A percentile compares a stretch with the other conserved stretches of the same genome.
Evolutionary conservation across 2,888 invertebrate genomes (phyloP).

Genomic region (Pristionchus maxplancki): DNA sequence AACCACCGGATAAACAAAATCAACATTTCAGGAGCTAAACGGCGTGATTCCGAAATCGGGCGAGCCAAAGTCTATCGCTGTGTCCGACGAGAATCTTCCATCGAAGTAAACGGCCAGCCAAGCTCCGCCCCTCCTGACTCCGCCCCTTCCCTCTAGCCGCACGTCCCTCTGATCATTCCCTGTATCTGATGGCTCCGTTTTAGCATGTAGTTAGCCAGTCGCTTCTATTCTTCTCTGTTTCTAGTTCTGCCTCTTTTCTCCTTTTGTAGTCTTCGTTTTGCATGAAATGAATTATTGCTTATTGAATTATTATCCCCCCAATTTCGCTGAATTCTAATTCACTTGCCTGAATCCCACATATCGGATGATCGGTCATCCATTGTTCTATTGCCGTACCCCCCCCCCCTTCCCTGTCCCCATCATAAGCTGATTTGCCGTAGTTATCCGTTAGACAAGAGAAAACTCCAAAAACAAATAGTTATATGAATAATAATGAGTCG

Average conservation of each 20-base stretch:
- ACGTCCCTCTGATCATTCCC: not conserved
- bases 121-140: not conserved
- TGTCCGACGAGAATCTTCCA: not conserved
- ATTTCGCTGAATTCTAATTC: constrained; percentile 13
- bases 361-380: constrained; percentile 20
- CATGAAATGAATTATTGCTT: not conserved
- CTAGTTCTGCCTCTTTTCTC: not conserved
- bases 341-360: constrained; percentile 34
- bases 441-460: not conserved
- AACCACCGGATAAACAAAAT: not conserved
- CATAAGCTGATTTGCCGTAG: not conserved
- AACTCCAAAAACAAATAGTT: constrained; percentile 19
- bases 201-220: constrained; percentile 11
- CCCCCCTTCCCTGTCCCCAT: not conserved
- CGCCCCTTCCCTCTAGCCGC: not conserved
- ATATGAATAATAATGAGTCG: constrained; percentile 35
- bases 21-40: not conserved
- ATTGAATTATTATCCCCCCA: constrained; percentile 10
- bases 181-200: not conserved
- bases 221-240: not conserved
- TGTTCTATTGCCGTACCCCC: not conserved
- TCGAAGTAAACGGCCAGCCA: not conserved
- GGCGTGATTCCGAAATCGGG: not conserved
- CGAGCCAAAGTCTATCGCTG: not conserved
- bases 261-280: not conserved